Percentiles rank a stretch among this genome's conserved stretches.
Evolutionary conservation across 2,797 vertebrate species (phyloP).

Genomic region (Zalophus californianus): DNA sequence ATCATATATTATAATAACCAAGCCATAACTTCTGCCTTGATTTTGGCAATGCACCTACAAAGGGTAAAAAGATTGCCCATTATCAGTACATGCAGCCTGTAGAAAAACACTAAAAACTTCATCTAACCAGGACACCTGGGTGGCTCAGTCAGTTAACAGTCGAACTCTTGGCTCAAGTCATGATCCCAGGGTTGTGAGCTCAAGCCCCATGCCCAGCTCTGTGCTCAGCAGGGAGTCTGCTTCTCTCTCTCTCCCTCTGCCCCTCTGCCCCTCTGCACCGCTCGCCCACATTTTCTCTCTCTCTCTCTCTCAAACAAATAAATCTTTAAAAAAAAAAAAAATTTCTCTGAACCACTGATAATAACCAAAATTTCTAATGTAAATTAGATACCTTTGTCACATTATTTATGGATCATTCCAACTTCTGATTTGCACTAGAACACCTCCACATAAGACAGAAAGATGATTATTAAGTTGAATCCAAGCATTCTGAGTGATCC

Average conservation of each 20-base stretch:
- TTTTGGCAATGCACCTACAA: background rate
- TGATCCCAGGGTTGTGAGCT: background rate
- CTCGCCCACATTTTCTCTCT: background rate
- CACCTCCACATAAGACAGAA: background rate
- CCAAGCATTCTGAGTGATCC: background rate
- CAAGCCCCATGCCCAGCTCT: background rate
- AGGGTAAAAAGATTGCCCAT: background rate
- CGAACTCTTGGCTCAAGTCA: background rate
- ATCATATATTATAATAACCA: background rate
- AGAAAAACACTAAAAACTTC: background rate
- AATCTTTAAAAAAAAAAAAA: background rate
- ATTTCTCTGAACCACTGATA: background rate
- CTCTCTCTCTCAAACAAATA: background rate
- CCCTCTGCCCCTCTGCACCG: background rate
- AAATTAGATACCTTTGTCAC: constrained; percentile 11
- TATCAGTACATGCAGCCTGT: background rate
- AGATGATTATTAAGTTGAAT: constrained; percentile 23
- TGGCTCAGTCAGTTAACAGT: background rate
- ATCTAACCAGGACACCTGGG: background rate
- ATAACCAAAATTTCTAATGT: constrained; percentile 11
- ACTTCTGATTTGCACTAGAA: constrained; percentile 24
- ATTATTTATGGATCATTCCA: background rate
- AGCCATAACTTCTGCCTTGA: background rate
- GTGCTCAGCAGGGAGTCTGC: background rate
- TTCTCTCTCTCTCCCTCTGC: background rate